Evolutionary conservation across 2,797 vertebrate species (phyloP).

Genomic region (Dendrocincla tyrannina): DNA sequence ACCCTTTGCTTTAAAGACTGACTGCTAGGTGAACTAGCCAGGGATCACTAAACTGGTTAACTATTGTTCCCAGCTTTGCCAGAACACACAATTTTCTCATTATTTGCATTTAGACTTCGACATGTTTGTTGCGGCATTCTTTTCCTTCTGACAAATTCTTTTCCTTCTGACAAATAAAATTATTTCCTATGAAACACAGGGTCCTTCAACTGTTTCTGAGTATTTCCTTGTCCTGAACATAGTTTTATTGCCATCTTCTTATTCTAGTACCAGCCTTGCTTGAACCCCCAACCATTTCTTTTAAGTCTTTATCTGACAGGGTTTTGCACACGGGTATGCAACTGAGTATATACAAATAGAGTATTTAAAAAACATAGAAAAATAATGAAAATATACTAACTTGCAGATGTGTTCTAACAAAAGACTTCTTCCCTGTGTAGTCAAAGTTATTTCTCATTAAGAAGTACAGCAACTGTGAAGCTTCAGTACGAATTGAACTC

Average conservation of each 20-base stretch:
- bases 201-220: background rate
- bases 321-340: background rate
- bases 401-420: constrained; percentile 95
- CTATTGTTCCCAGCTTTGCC: background rate
- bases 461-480: constrained; percentile 95
- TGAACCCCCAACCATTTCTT: background rate
- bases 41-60: background rate
- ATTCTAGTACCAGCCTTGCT: background rate
- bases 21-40: background rate
- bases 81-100: background rate
- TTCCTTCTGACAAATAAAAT: background rate
- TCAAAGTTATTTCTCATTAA: constrained; percentile 99
- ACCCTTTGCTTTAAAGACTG: background rate
- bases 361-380: background rate
- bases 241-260: background rate
- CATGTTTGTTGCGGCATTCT: background rate
- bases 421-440: constrained; percentile 93
- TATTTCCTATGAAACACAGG: background rate
- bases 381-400: constrained; percentile 63
- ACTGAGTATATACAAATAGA: background rate
- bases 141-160: background rate
- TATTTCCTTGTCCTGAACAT: background rate
- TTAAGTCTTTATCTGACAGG: background rate
- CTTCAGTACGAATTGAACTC: constrained; percentile 92
- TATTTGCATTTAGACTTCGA: background rate